These are phyloP conservation scores for Apostichopus leukothele DNA, from an alignment of 53 echinoderm and acorn worm genomes.

Conservation along the genomic window DNA sequence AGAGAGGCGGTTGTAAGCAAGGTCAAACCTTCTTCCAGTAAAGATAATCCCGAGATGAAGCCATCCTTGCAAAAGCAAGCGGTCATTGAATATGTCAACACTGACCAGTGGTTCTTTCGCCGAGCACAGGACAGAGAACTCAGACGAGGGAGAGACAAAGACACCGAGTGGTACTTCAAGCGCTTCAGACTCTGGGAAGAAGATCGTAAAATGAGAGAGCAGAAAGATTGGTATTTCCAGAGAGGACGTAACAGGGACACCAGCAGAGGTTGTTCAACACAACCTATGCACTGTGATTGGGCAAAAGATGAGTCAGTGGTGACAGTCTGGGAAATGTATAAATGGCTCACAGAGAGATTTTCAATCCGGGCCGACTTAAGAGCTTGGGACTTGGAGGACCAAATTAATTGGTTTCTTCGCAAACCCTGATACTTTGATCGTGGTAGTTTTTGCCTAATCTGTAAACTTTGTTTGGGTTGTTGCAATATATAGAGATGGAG, in stretches of 20 bases:
- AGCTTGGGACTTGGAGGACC: conserved; percentile 79
- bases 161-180: conserved; percentile 38
- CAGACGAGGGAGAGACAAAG: conserved; percentile 20
- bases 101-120: conserved; percentile 79
- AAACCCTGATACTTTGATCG: conserved; percentile 54
- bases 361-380: conserved; percentile 65
- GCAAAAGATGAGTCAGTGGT: conserved; percentile 64
- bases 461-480: background rate
- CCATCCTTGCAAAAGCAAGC: conserved; percentile 56
- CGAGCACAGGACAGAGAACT: conserved; percentile 74
- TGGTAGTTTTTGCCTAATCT: background rate
- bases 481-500: conserved; percentile 17
- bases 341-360: conserved; percentile 83
- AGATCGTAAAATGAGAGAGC: conserved; percentile 2
- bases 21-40: background rate
- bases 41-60: background rate
- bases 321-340: conserved; percentile 93
- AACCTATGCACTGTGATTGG: conserved; percentile 30
- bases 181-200: conserved; percentile 35
- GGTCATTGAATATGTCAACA: conserved; percentile 69
- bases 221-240: conserved; percentile 73
- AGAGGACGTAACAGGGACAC: conserved; percentile 69
- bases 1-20: background rate
- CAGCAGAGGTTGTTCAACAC: conserved; percentile 12
- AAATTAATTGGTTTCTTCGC: conserved; percentile 87